Evolutionary conservation across 2,888 invertebrate genomes (phyloP), one percentile per base, ranked within the genome.

Genomic region (Caenorhabditis virilis): DNA sequence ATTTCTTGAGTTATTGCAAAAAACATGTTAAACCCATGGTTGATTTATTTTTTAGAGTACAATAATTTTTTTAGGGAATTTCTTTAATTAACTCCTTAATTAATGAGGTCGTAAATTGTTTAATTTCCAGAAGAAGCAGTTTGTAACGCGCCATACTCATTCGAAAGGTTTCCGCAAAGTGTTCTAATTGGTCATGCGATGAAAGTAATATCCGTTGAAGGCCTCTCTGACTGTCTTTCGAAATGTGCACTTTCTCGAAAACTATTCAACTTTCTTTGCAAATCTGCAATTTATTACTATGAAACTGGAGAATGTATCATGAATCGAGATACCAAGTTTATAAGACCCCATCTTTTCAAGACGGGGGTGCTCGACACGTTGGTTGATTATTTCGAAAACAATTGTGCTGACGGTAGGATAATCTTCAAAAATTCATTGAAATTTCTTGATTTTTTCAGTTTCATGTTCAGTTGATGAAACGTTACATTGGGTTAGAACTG

Each of bases 331-430:
- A 69, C 64, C 25, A 68, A 69, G 16, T 50, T 50, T 11, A 66
- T 67, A 7, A 50, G 48, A 38, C 78, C 79, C 2, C 59, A 77
- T 6, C 46, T 79, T 23, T 82, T 82, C 69, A 69, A 64, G 23
- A 56, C 57, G 11, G 52, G 45, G 11, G 46, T 69, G 15, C 41
- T 60, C 16, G 75, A 74, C 18, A 69, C 74, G 4, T 25, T 77
- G 13, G 82, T 82, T 16, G 82, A 82, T 58, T 82, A 82, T 53
- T 83, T 82, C 33, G 82, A 82, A 52, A 83, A 79, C 58, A 77
- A 78, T 50, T 82, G 82, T 56, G 70, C 67, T 20, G 78, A 79
- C 43, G 77, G 82, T 80, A 35, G 59, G 63, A 25, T n/a, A n/a
- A n/a, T n/a, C n/a, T n/a, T n/a, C n/a, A n/a, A n/a, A n/a, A n/a